These are phyloP conservation scores for Hyposmocoma kahamanoa DNA, from an alignment of 1,140 invertebrate genomes.

Conservation along the genomic window DNA sequence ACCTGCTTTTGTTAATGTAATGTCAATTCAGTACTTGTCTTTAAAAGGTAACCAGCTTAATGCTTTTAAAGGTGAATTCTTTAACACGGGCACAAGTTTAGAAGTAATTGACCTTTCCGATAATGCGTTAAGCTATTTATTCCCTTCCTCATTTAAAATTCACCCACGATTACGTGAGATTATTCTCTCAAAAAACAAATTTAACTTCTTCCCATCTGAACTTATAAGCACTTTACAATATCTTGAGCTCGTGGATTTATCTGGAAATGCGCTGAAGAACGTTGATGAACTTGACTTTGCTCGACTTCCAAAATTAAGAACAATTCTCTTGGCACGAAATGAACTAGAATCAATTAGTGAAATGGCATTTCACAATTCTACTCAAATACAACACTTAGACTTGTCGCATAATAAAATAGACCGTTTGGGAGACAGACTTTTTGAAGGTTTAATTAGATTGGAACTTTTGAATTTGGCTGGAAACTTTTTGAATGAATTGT, in stretches of 20 bases:
- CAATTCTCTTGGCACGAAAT: constrained; percentile 82
- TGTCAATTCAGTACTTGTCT: constrained; percentile 80
- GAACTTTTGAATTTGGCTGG: constrained; percentile 83
- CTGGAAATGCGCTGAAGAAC: constrained; percentile 82
- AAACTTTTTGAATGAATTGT: constrained; percentile 83
- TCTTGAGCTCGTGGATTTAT: constrained; percentile 83
- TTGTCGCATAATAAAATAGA: constrained; percentile 85
- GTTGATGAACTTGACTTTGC: constrained; percentile 90
- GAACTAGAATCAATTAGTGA: constrained; percentile 86
- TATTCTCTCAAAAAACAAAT: constrained; percentile 81
- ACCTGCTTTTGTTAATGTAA: constrained; percentile 79
- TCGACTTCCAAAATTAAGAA: constrained; percentile 81
- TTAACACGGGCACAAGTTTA: constrained; percentile 81
- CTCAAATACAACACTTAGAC: constrained; percentile 87
- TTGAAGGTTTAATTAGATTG: constrained; percentile 86
- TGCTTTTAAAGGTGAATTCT: constrained; percentile 86
- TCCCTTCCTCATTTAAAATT: constrained; percentile 87
- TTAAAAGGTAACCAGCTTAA: constrained; percentile 82
- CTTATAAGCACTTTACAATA: constrained; percentile 83
- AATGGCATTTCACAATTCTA: constrained; percentile 92
- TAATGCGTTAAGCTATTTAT: constrained; percentile 85
- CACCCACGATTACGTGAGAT: constrained; percentile 83
- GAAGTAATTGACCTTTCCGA: constrained; percentile 83
- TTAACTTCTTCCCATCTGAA: constrained; percentile 88
- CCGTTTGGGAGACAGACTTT: constrained; percentile 83